Conservation (phyloP, 2,113 vertebrate genomes). For the Chlorodrepanis virens region DNA sequence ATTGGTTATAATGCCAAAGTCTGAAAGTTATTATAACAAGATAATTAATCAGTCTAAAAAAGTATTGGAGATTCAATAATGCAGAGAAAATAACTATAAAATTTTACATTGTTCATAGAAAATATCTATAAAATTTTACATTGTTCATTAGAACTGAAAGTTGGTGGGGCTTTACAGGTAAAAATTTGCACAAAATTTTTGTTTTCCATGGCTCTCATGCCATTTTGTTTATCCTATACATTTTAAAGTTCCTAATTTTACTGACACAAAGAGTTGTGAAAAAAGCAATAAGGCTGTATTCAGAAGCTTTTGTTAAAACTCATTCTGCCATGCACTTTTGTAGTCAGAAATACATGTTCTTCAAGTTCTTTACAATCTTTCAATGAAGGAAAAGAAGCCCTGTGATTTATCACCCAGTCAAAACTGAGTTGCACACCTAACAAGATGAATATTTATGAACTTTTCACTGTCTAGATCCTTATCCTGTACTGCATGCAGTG, state of each 20-base stretch:
- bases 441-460: conserved; percentile 33
- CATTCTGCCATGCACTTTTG: not conserved
- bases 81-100: not conserved
- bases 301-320: not conserved
- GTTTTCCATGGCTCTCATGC: not conserved
- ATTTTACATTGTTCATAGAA: not conserved
- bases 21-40: not conserved
- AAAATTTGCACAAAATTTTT: not conserved
- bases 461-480: not conserved
- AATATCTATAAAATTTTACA: not conserved
- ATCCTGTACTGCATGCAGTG: not conserved
- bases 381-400: not conserved
- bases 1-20: not conserved
- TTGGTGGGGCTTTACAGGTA: fast-evolving
- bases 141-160: not conserved
- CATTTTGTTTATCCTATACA: not conserved
- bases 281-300: not conserved
- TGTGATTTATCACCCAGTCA: conserved; percentile 26
- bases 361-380: not conserved
- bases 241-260: not conserved
- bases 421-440: not conserved
- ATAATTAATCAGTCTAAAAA: not conserved
- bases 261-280: not conserved
- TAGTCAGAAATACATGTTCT: not conserved
- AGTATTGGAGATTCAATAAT: not conserved